Percentiles rank a stretch among this genome's conserved stretches.
Conservation (phyloP, 2,888 invertebrate genomes). For the Microchrysa polita region DNA sequence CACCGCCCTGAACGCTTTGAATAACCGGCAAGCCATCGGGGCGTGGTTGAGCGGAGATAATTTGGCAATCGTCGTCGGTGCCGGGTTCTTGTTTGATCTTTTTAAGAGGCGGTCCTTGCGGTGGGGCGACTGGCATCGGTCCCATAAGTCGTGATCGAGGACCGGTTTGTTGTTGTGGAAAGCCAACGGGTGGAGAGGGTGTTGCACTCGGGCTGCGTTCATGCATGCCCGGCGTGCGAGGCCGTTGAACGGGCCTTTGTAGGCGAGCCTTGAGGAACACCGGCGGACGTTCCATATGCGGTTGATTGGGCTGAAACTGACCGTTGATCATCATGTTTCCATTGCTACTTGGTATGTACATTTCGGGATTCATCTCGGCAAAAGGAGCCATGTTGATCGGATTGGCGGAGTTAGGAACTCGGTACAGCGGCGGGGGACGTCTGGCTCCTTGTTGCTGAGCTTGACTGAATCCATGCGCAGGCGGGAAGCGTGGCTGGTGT, state of each 20-base stretch:
- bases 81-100: conserved; percentile 65
- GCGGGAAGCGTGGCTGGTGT: neutral
- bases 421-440: conserved; percentile 39
- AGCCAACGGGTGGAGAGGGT: conserved; percentile 49
- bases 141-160: conserved; percentile 43
- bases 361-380: conserved; percentile 46
- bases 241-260: conserved; percentile 49
- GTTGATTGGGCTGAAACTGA: conserved; percentile 26
- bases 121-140: neutral
- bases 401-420: conserved; percentile 47
- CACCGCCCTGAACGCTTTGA: conserved; percentile 75
- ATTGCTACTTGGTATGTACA: conserved; percentile 47
- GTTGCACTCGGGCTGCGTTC: conserved; percentile 45
- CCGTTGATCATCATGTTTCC: conserved; percentile 29
- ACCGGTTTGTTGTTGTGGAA: conserved; percentile 52
- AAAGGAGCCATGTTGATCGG: conserved; percentile 48
- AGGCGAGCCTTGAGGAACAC: conserved; percentile 52
- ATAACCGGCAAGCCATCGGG: conserved; percentile 78
- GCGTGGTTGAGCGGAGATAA: conserved; percentile 78
- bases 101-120: conserved; percentile 49
- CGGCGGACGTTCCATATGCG: conserved; percentile 52
- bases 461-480: conserved; percentile 1
- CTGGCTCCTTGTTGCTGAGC: conserved; percentile 29
- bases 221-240: conserved; percentile 41
- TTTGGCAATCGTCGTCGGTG: conserved; percentile 80